These are phyloP conservation scores for Coturnix japonica DNA, from an alignment of 2,113 vertebrate species.

Conservation along the genomic window DNA sequence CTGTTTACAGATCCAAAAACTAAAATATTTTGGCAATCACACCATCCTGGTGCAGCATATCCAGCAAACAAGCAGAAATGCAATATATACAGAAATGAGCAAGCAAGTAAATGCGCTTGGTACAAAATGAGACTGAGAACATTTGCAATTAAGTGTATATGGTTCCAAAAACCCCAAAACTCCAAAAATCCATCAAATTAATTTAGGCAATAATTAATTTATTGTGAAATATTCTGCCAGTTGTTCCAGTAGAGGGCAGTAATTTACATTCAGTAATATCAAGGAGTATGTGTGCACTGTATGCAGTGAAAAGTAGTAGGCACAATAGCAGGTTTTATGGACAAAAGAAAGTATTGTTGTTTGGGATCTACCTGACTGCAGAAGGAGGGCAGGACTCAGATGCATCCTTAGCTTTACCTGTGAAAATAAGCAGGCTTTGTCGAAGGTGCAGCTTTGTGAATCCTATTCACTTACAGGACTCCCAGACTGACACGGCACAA, in stretches of 20 bases:
- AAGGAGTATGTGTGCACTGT: not conserved
- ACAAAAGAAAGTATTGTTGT: not conserved
- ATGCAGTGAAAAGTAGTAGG: accelerated
- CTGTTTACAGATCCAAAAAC: not conserved
- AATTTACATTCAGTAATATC: constrained; percentile 14
- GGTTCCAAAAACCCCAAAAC: not conserved
- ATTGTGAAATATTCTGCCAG: not conserved
- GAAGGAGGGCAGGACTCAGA: too few species aligned
- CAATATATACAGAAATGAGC: not conserved
- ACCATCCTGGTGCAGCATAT: not conserved
- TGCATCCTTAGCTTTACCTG: not conserved
- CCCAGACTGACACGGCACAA: not conserved
- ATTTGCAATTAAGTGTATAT: not conserved
- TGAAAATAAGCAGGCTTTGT: not conserved
- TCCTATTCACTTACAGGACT: not conserved
- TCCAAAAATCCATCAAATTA: not conserved
- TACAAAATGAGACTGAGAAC: not conserved
- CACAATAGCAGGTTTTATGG: not conserved
- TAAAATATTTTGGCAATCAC: not conserved
- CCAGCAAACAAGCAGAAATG: not conserved
- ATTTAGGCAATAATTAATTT: not conserved
- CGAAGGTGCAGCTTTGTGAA: not conserved
- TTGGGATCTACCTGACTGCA: not conserved
- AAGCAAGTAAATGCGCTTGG: not conserved
- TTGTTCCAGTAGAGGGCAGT: constrained; percentile 62